Evolutionary conservation across 2,797 vertebrate species (phyloP).

Genomic region (Thalassophryne amazonica): DNA sequence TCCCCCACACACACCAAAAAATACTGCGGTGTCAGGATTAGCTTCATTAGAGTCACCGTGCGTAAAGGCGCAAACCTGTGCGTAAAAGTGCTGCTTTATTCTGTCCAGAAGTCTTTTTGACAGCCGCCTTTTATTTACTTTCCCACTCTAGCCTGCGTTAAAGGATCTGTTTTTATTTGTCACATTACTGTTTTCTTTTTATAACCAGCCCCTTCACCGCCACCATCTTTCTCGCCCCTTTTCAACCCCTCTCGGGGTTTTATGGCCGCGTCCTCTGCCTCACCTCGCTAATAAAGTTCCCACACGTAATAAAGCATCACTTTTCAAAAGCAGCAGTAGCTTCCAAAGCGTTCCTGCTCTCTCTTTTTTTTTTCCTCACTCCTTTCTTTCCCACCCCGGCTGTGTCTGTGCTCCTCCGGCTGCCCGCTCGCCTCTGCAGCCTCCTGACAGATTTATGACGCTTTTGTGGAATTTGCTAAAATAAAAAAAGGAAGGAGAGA

Average conservation of each 20-base stretch:
- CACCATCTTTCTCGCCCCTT: constrained; percentile 18
- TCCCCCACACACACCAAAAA: neutral
- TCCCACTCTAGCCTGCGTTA: constrained; percentile 14
- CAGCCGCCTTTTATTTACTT: constrained; percentile 20
- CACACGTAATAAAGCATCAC: constrained; percentile 77
- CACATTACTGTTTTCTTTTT: constrained; percentile 28
- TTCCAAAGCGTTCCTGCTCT: constrained; percentile 58
- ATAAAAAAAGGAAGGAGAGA: constrained; percentile 49
- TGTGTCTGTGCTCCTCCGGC: constrained; percentile 27
- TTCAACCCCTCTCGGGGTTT: constrained; percentile 34
- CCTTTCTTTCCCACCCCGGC: constrained; percentile 51
- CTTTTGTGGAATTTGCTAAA: constrained; percentile 72
- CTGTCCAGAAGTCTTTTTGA: neutral
- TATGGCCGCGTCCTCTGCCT: constrained; percentile 62
- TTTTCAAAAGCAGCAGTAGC: constrained; percentile 75
- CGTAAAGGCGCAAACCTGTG: constrained; percentile 11
- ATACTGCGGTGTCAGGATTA: neutral
- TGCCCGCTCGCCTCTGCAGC: constrained; percentile 17
- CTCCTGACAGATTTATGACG: constrained; percentile 78
- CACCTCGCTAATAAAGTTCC: constrained; percentile 75
- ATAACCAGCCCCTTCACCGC: constrained; percentile 15
- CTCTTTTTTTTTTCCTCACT: constrained; percentile 36
- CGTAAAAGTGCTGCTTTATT: too few species aligned
- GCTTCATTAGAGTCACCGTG: neutral
- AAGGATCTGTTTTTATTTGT: constrained; percentile 40